Evolutionary conservation across 2,113 vertebrate species (phyloP).

Genomic region (Dicerorhinus sumatrensis): DNA sequence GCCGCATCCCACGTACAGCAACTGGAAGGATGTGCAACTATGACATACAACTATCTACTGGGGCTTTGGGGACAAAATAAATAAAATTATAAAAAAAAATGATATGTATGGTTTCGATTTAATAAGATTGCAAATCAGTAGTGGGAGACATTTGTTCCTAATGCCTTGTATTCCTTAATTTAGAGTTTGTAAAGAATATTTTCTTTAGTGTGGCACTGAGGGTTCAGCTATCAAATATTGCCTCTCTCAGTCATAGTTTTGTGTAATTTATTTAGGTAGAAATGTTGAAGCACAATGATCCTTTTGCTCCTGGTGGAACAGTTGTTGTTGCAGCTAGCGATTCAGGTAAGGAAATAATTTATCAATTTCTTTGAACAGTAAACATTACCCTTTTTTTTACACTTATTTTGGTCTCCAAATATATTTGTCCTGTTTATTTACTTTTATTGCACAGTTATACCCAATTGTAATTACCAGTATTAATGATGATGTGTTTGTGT

Average conservation of each 20-base stretch:
- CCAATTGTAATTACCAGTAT: background rate
- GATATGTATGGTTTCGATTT: slow-evolving; percentile 14
- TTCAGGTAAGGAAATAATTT: slow-evolving; percentile 88
- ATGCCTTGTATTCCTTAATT: slow-evolving; percentile 34
- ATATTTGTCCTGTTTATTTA: background rate
- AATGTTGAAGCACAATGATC: slow-evolving; percentile 91
- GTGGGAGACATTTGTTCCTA: background rate
- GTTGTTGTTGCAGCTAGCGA: slow-evolving; percentile 90
- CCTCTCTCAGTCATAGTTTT: slow-evolving; percentile 84
- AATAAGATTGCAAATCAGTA: slow-evolving; percentile 1
- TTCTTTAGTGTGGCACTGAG: background rate
- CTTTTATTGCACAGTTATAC: slow-evolving; percentile 27
- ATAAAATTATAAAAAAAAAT: background rate
- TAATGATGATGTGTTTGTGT: background rate
- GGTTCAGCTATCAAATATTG: background rate
- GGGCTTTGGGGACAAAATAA: too few relatives aligned
- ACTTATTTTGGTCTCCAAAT: background rate
- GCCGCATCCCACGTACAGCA: too few relatives aligned
- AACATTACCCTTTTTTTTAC: slow-evolving; percentile 25
- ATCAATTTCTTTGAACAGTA: slow-evolving; percentile 13
- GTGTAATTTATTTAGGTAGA: slow-evolving; percentile 89
- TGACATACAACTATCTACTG: too few relatives aligned
- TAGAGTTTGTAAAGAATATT: slow-evolving; percentile 28
- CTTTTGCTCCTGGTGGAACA: slow-evolving; percentile 97
- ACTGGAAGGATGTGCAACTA: too few relatives aligned